Evolutionary conservation across 2,113 vertebrate species (phyloP).

Genomic region (Clarias batrachus): DNA sequence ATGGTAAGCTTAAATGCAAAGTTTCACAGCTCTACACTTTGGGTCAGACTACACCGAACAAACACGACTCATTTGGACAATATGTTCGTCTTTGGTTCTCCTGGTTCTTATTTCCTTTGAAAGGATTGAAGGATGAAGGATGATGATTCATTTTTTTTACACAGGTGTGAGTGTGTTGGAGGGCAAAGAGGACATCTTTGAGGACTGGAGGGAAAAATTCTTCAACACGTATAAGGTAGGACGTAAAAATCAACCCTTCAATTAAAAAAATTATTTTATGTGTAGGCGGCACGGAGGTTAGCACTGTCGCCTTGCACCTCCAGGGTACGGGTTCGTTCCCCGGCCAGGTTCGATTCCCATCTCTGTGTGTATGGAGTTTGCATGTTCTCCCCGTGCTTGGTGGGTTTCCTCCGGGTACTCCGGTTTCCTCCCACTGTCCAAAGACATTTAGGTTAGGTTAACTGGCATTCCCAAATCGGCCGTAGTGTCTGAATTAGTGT

Average conservation of each 20-base stretch:
- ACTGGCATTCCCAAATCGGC: too few species aligned
- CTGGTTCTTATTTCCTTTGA: neutral
- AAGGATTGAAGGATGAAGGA: neutral
- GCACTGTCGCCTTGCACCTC: too few species aligned
- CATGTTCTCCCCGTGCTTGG: too few species aligned
- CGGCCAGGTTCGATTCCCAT: too few species aligned
- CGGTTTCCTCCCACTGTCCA: too few species aligned
- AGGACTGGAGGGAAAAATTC: conserved; percentile 88
- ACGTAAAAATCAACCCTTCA: neutral
- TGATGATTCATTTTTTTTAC: neutral
- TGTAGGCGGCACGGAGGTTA: too few species aligned
- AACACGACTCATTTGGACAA: neutral
- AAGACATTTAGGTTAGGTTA: too few species aligned
- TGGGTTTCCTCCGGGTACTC: too few species aligned
- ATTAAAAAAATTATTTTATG: too few species aligned
- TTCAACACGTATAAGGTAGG: conserved; percentile 91
- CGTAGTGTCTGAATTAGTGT: too few species aligned
- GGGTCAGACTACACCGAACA: neutral
- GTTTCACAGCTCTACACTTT: neutral
- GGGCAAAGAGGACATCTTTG: conserved; percentile 84
- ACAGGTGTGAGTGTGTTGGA: conserved; percentile 87
- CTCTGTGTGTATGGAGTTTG: too few species aligned
- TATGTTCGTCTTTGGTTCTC: neutral
- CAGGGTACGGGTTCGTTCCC: too few species aligned
- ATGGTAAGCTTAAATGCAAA: neutral